Evolutionary conservation across 2,797 vertebrate genomes (phyloP), one percentile per base, ranked within the genome.

Genomic region (Syngnathus acus): DNA sequence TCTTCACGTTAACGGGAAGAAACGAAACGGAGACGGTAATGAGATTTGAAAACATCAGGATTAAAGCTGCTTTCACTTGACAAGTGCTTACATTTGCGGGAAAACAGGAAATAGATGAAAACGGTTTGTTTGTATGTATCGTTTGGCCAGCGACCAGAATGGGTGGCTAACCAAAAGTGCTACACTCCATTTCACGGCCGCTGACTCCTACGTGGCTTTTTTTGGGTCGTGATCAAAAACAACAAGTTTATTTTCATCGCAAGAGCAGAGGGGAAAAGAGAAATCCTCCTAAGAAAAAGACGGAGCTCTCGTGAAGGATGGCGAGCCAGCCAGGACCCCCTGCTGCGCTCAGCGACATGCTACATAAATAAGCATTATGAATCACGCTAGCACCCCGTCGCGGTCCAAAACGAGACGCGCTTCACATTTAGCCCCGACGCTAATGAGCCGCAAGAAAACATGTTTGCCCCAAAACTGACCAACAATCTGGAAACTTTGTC

Each of bases 311-410:
- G 87, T 79, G 77, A 14, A 85, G 79, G 79, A 87, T 77, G 84
- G 82, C 79, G 82, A 47, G 45, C 45, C 16, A 17, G 71, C 80
- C 82, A 80, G 75, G 84, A 53, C 87, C 73, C 83, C 88, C 88
- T 21, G 83, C 84, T 85, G 77, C 82, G 77, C 74, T 76, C 81
- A 80, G 82, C 84, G 79, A 78, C 80, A 85, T 78, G 76, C 77
- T 83, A 89, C 82, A 89, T 84, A 92, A 92, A 92, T 89, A 92
- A 88, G 88, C 76, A 73, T 83, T 84, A 89, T 90, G 90, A 91
- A 83, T 90, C 89, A 89, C 66, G 83, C 86, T 88, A 84, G 86
- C 86, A 87, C 80, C 81, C 86, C 64, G 65, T 74, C 83, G 73
- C 84, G 7, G 87, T 75, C 81, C 85, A 85, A 90, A 89, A 87